Percentiles rank a stretch among this genome's conserved stretches.
Evolutionary conservation across 2,113 vertebrate species (phyloP).

Genomic region (Rafetus swinhoei): DNA sequence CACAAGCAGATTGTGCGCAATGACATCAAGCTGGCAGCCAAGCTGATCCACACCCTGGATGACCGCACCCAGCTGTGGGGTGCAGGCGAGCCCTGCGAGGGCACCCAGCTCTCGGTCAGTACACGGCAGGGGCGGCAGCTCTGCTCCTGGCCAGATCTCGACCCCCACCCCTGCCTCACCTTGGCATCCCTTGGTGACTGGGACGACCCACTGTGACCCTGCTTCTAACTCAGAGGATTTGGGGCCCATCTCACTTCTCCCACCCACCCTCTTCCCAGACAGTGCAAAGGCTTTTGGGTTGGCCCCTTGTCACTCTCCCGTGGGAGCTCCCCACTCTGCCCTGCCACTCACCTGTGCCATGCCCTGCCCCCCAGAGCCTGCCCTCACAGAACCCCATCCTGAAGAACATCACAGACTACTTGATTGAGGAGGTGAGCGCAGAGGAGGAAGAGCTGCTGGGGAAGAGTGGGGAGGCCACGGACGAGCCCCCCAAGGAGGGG

Average conservation of each 20-base stretch:
- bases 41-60: slow-evolving; percentile 90
- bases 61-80: slow-evolving; percentile 89
- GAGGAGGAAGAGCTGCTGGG: slow-evolving; percentile 94
- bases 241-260: too few species aligned
- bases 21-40: slow-evolving; percentile 92
- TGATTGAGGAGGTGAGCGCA: slow-evolving; percentile 94
- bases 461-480: slow-evolving; percentile 82
- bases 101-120: slow-evolving; percentile 69
- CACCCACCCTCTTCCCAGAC: too few species aligned
- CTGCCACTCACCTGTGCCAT: background rate
- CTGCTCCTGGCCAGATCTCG: too few species aligned
- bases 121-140: background rate
- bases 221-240: too few species aligned
- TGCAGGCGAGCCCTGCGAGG: slow-evolving; percentile 72
- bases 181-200: too few species aligned
- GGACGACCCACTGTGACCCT: too few species aligned
- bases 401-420: slow-evolving; percentile 94
- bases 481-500: slow-evolving; percentile 87
- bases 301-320: too few species aligned
- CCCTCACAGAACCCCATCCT: slow-evolving; percentile 91
- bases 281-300: too few species aligned
- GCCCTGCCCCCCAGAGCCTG: slow-evolving; percentile 65
- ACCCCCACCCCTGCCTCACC: too few species aligned
- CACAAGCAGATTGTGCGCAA: slow-evolving; percentile 92
- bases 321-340: too few species aligned